phyloP scores from a whole-genome alignment of 2,888 invertebrate genomes.

The Limulus polyphemus region DNA sequence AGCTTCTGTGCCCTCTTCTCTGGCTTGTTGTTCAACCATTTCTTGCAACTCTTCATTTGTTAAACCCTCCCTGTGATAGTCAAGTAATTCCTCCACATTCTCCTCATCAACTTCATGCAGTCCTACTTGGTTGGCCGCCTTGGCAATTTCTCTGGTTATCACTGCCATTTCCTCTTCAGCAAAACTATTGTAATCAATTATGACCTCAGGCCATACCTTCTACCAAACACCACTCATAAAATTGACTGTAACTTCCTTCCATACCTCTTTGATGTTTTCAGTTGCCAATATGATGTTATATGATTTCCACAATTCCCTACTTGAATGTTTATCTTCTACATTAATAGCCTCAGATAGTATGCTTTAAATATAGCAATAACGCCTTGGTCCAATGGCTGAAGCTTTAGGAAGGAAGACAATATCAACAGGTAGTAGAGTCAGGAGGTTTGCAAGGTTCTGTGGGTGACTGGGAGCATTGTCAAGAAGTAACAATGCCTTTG shows the following conservation, averaged over 20 bases:
- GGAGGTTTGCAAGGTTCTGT: conserved; percentile 2
- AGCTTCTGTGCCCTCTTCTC: too few species aligned
- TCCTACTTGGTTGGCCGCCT: conserved; percentile 1
- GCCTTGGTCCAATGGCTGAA: conserved; percentile 19
- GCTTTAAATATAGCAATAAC: conserved; percentile 22
- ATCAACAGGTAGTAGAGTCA: conserved; percentile 8
- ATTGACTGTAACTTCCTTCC: conserved; percentile 3
- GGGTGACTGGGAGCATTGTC: conserved; percentile 7
- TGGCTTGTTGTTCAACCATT: too few species aligned
- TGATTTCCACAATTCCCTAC: conserved; percentile 17
- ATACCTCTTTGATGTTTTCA: conserved; percentile 14
- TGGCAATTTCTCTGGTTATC: background rate
- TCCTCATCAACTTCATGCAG: background rate
- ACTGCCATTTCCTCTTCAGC: background rate
- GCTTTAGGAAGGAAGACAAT: conserved; percentile 18
- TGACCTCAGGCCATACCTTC: conserved; percentile 1
- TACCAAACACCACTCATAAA: conserved; percentile 5
- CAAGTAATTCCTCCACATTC: background rate
- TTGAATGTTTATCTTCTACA: conserved; percentile 6
- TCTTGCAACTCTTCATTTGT: background rate
- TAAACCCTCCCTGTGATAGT: background rate
- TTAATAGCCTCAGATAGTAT: conserved; percentile 17
- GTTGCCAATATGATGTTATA: conserved; percentile 22
- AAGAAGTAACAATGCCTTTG: conserved; percentile 6
- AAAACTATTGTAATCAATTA: background rate